Evolutionary conservation across 2,113 vertebrate genomes (phyloP).

Genomic region (Elachura formosa): DNA sequence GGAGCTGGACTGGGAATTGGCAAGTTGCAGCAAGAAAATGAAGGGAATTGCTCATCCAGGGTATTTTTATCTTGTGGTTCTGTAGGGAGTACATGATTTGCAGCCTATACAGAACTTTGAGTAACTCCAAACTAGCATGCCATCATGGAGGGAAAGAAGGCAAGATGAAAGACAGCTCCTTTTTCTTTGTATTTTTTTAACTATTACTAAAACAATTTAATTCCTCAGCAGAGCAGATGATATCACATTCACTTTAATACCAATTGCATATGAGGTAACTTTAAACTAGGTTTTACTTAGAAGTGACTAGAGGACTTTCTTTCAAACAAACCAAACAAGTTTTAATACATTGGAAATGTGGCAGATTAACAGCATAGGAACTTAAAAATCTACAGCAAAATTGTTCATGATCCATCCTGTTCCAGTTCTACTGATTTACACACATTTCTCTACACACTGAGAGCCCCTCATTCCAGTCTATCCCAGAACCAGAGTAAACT

Average conservation of each 20-base stretch:
- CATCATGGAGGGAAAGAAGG: background rate
- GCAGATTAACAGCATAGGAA: background rate
- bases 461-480: background rate
- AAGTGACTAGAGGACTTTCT: background rate
- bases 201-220: background rate
- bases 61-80: constrained; percentile 21
- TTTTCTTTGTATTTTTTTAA: background rate
- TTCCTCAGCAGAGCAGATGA: background rate
- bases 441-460: background rate
- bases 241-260: background rate
- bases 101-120: background rate
- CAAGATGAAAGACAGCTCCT: background rate
- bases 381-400: background rate
- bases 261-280: too few species aligned
- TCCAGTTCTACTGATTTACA: background rate
- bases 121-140: background rate
- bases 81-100: background rate
- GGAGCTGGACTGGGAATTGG: background rate
- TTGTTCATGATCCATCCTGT: background rate
- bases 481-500: background rate
- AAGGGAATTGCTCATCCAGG: background rate
- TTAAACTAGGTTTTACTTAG: background rate
- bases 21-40: background rate
- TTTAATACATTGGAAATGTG: background rate
- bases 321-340: background rate